phyloP scores from a whole-genome alignment of 2,113 vertebrate species.

The Melanerpes formicivorus region DNA sequence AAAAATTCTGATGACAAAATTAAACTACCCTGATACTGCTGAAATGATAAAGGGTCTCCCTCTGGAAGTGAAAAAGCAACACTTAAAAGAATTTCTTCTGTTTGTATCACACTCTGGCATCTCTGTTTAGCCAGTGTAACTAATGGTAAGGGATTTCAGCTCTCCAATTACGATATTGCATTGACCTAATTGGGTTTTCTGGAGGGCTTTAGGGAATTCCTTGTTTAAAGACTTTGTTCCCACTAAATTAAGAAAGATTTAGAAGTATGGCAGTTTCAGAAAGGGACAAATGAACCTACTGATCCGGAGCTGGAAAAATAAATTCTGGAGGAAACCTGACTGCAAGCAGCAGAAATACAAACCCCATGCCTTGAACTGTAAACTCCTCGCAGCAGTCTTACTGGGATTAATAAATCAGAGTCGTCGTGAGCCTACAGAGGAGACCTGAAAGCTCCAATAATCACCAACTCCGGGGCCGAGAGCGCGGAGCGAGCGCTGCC shows the following conservation, averaged over 20 bases:
- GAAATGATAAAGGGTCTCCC: not conserved
- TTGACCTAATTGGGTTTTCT: constrained; percentile 37
- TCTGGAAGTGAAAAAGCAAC: not conserved
- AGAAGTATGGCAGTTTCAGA: constrained; percentile 39
- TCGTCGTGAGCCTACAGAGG: constrained; percentile 33
- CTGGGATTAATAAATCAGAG: constrained; percentile 72
- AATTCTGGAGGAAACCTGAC: constrained; percentile 31
- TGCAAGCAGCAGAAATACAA: constrained; percentile 48
- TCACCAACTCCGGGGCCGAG: constrained; percentile 66
- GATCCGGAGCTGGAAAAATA: constrained; percentile 60
- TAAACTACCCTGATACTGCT: not conserved
- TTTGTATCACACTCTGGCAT: constrained; percentile 12
- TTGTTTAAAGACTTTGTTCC: constrained; percentile 27
- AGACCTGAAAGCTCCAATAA: constrained; percentile 54
- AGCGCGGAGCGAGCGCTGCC: constrained; percentile 73
- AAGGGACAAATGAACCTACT: constrained; percentile 51
- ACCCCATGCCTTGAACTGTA: constrained; percentile 29
- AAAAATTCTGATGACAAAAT: not conserved
- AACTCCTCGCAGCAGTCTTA: constrained; percentile 50
- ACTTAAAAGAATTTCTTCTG: constrained; percentile 15
- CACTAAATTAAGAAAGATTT: constrained; percentile 45
- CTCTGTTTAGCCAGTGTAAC: constrained; percentile 41
- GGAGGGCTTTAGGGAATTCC: constrained; percentile 7
- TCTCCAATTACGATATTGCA: constrained; percentile 30
- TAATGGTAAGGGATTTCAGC: constrained; percentile 18